Base-by-base conservation (phyloP, 2,113 vertebrate genomes). In the Morone chrysops region DNA sequence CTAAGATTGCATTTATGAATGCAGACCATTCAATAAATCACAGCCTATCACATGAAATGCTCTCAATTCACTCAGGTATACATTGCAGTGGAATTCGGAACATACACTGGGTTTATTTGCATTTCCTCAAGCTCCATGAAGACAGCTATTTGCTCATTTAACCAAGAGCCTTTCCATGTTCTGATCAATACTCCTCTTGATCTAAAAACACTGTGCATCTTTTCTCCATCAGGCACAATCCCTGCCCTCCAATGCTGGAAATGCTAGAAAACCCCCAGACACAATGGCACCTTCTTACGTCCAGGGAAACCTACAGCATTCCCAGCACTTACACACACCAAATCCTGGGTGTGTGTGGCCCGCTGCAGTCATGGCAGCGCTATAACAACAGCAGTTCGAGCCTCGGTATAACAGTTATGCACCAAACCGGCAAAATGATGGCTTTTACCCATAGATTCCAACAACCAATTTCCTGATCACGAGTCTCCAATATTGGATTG, bases 311-410 rank as follows among this genome's bases (percentile, higher is more conserved):
- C 65, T 48, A 45, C 53, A 70, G 67, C 80, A 53, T 9, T 47
- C 31, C 31, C 63, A 78, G 65, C 59, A 76, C 68, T 67, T 40
- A 3, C 40, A 68, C 53, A 18, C 43, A 59, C 2, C 31, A 59
- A n/a, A 36, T 17, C 5, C 72, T 83, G 85, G 83, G 85, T 83
- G 89, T 89, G 86, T 78, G 47, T 63, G 71, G 84, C 48, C 66
- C 57, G 70, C 71, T 84, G 82, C 78, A 71, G 83, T 75, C 72
- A 70, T 68, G 56, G 78, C 47, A 70, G 62, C 25, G 25, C 25
- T 25, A 6, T 12, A 25, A n/a, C 18, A 22, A 8, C 50, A 41
- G 67, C 60, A 54, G 63, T 31, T 16, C 3, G 18, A 36, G 56
- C 41, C n/a, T 56, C 50, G 3, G n/a, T 31, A 22, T 17, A 31